Conservation (phyloP, 2,113 vertebrate species). For the Sinocyclocheilus rhinocerous region DNA sequence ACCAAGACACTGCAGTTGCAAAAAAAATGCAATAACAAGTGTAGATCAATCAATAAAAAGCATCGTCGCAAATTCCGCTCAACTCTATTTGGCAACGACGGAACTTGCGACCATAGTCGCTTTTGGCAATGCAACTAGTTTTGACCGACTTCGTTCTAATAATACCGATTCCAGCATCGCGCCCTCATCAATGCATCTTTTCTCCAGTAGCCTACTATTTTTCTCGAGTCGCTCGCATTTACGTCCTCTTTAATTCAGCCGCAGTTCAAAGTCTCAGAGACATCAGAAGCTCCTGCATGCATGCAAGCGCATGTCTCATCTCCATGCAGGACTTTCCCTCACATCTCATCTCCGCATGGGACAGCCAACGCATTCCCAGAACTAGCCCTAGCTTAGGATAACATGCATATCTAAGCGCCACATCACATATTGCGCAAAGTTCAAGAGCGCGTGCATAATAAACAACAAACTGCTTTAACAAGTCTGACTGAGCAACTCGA, state of each 20-base stretch:
- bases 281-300: slow-evolving; percentile 72
- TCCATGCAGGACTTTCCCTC: slow-evolving; percentile 77
- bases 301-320: slow-evolving; percentile 73
- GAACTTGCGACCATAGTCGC: too few relatives aligned
- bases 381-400: neutral
- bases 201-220: neutral
- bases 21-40: neutral
- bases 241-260: slow-evolving; percentile 68
- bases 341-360: slow-evolving; percentile 47
- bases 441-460: too few relatives aligned
- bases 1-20: neutral
- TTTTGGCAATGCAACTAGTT: too few relatives aligned
- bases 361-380: neutral
- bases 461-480: neutral
- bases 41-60: neutral
- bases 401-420: neutral
- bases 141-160: too few relatives aligned
- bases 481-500: too few relatives aligned
- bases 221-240: slow-evolving; percentile 59
- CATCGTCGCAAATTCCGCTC: too few relatives aligned
- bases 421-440: too few relatives aligned
- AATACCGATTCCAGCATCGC: too few relatives aligned
- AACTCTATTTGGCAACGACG: too few relatives aligned
- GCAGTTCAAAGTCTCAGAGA: slow-evolving; percentile 77
- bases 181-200: neutral